Percentiles rank a stretch among this genome's conserved stretches.
phyloP scores from a whole-genome alignment of 1,140 invertebrate species.

The Drosophila baimaii region DNA sequence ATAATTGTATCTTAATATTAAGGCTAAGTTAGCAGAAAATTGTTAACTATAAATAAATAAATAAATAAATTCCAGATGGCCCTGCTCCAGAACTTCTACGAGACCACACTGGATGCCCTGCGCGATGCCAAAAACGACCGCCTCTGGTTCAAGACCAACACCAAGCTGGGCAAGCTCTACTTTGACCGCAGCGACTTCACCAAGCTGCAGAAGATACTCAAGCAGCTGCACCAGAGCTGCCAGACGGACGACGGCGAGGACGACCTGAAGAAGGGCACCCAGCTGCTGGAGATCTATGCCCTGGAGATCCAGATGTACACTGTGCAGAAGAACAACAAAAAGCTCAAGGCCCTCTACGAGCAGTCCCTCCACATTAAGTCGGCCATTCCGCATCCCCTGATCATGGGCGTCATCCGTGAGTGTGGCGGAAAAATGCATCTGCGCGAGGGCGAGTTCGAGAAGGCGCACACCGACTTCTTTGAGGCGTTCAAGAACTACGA shows the following conservation, averaged over 20 bases:
- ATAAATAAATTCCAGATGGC: slow-evolving; percentile 95
- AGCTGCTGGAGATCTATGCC: slow-evolving; percentile 99
- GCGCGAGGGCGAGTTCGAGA: slow-evolving; percentile 98
- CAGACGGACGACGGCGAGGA: slow-evolving; percentile 99
- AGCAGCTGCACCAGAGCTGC: slow-evolving; percentile 98
- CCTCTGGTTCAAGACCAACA: slow-evolving; percentile 99
- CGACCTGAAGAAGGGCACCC: slow-evolving; percentile 99
- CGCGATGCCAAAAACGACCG: slow-evolving; percentile 99
- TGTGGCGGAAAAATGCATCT: slow-evolving; percentile 99
- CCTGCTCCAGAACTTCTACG: slow-evolving; percentile 99
- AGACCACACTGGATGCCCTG: slow-evolving; percentile 98
- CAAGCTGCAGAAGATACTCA: slow-evolving; percentile 97
- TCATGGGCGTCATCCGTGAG: slow-evolving; percentile 99
- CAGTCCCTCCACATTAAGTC: slow-evolving; percentile 99
- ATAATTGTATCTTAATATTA: too few species aligned
- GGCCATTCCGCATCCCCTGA: slow-evolving; percentile 99
- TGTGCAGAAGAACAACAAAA: slow-evolving; percentile 99
- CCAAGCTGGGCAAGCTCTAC: slow-evolving; percentile 99
- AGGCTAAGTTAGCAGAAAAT: too few species aligned
- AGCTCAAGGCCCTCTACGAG: slow-evolving; percentile 98
- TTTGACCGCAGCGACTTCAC: slow-evolving; percentile 98
- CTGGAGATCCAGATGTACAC: slow-evolving; percentile 99
- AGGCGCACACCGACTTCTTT: slow-evolving; percentile 99
- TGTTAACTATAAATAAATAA: too few species aligned
- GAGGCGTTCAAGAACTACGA: slow-evolving; percentile 99